Conservation (phyloP, 2,888 invertebrate genomes). For the Syritta pipiens region DNA sequence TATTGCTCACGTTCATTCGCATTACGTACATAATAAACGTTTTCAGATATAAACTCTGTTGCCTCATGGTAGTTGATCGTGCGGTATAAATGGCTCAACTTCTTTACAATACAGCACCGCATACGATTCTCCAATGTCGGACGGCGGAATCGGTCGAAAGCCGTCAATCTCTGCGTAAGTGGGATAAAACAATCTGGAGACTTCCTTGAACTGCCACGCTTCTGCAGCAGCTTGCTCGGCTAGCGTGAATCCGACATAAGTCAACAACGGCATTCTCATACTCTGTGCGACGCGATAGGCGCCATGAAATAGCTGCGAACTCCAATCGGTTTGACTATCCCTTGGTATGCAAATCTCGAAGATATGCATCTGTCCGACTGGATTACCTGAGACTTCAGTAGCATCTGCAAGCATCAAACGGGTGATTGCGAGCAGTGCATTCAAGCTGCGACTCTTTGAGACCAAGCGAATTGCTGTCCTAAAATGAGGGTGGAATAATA, state of each 20-base stretch:
- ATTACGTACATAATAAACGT: no score
- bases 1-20: no score
- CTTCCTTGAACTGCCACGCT: background rate
- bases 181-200: slow-evolving; percentile 13
- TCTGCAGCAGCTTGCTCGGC: slow-evolving; percentile 14
- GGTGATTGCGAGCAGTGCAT: background rate
- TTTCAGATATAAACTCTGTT: no score
- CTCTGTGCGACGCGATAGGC: slow-evolving; percentile 26
- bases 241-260: slow-evolving; percentile 7
- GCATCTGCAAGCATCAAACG: slow-evolving; percentile 8
- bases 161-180: slow-evolving; percentile 12
- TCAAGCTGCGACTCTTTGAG: slow-evolving; percentile 7
- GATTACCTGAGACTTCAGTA: background rate
- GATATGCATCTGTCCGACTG: slow-evolving; percentile 6
- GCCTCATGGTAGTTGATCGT: background rate
- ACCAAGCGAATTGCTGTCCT: slow-evolving; percentile 26
- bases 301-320: slow-evolving; percentile 13
- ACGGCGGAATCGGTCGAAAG: slow-evolving; percentile 6
- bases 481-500: no score
- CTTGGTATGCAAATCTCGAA: slow-evolving; percentile 15
- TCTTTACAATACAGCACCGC: slow-evolving; percentile 15
- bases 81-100: slow-evolving; percentile 6
- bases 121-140: slow-evolving; percentile 26
- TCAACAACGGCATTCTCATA: slow-evolving; percentile 11
- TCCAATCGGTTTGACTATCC: background rate